Conservation (phyloP, 1,140 invertebrate genomes). For the Drosophila suzukii region DNA sequence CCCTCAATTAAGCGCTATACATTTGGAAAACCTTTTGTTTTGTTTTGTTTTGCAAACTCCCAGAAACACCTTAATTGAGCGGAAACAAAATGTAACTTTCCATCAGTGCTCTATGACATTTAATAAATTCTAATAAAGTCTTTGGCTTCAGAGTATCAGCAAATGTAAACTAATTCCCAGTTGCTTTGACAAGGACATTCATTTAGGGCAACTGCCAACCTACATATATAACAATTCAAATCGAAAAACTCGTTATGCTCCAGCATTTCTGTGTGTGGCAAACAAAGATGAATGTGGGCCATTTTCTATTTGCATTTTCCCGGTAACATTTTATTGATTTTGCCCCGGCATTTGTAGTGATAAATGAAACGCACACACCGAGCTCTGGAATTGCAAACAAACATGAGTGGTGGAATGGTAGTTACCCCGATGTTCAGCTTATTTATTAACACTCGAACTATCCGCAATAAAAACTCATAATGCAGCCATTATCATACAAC, state of each 20-base stretch:
- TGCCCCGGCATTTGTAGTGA: constrained; percentile 20
- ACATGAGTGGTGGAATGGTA: constrained; percentile 23
- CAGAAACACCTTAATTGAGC: constrained; percentile 4
- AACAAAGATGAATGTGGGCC: constrained; percentile 52
- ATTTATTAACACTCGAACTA: constrained; percentile 62
- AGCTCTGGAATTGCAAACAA: constrained; percentile 29
- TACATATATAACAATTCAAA: constrained; percentile 33
- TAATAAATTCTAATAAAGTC: constrained; percentile 18
- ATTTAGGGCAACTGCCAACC: constrained; percentile 15
- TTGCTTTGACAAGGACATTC: constrained; percentile 32
- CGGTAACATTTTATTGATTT: constrained; percentile 70
- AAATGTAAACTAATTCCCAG: constrained; percentile 33
- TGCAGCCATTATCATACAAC: constrained; percentile 29
- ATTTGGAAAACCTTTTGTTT: not conserved
- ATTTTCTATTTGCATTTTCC: constrained; percentile 64
- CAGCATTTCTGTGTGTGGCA: constrained; percentile 46
- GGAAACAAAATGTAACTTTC: not conserved
- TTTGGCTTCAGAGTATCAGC: not conserved
- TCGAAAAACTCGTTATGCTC: constrained; percentile 49
- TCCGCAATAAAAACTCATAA: constrained; percentile 52
- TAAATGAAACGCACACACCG: constrained; percentile 32
- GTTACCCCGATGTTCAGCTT: constrained; percentile 15
- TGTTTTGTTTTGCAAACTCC: not conserved
- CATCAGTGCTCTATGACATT: not conserved
- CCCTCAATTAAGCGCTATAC: not conserved